Percentiles rank a stretch among this genome's conserved stretches.
phyloP scores from a whole-genome alignment of 2,113 vertebrate genomes.

The Myotis davidii region DNA sequence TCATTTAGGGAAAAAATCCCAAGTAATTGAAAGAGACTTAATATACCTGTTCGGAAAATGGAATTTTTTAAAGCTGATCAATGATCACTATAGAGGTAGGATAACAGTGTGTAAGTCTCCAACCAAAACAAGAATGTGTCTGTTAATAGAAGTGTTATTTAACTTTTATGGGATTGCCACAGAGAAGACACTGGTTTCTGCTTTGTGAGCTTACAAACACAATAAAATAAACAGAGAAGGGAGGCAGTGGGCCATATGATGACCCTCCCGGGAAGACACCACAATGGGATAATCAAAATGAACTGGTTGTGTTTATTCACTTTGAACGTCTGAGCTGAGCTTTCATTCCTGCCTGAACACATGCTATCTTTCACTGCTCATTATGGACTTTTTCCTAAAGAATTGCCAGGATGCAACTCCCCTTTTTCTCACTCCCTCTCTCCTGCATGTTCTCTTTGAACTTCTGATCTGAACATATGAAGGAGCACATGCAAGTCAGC shows the following conservation, averaged over 20 bases:
- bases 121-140: conserved; percentile 19
- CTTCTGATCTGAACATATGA: background rate
- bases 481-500: background rate
- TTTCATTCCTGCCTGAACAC: conserved; percentile 10
- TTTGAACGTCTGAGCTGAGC: conserved; percentile 6
- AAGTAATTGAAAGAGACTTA: background rate
- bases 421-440: background rate
- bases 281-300: conserved; percentile 54
- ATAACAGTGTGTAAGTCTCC: background rate
- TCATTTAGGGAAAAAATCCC: background rate
- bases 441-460: background rate
- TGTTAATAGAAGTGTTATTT: conserved; percentile 72
- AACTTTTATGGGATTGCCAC: conserved; percentile 57
- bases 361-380: background rate
- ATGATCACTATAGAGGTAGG: background rate
- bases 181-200: conserved; percentile 51
- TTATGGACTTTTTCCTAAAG: background rate
- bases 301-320: conserved; percentile 60
- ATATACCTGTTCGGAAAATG: background rate
- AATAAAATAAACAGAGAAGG: conserved; percentile 63
- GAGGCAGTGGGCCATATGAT: conserved; percentile 56
- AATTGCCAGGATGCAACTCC: background rate
- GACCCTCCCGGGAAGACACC: conserved; percentile 23
- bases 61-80: conserved; percentile 34
- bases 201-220: conserved; percentile 35